Conservation (phyloP, 2,888 invertebrate species). For the Lucinisca nassula region DNA sequence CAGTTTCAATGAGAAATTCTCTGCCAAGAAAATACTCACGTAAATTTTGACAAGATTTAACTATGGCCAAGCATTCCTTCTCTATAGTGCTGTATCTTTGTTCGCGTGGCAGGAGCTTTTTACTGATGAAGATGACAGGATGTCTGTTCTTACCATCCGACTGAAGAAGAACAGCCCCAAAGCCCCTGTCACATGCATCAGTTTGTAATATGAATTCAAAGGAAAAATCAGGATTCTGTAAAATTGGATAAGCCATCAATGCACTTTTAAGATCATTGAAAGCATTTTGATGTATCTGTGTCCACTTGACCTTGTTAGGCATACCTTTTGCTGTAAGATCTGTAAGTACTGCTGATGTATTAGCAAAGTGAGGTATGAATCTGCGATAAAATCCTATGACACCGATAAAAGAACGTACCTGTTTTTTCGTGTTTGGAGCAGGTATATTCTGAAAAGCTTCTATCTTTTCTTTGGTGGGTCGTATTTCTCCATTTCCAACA, state of each 20-base stretch:
- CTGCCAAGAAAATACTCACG: slow-evolving; percentile 33
- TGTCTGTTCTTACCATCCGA: not conserved
- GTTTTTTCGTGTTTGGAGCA: slow-evolving; percentile 24
- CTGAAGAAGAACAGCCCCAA: not conserved
- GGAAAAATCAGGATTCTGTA: not conserved
- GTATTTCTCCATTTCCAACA: slow-evolving; percentile 28
- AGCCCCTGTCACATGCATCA: not conserved
- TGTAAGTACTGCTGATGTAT: slow-evolving; percentile 40
- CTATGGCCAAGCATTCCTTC: slow-evolving; percentile 16
- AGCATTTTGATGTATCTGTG: slow-evolving; percentile 19
- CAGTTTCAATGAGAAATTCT: slow-evolving; percentile 42
- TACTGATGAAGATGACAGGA: not conserved
- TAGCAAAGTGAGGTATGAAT: slow-evolving; percentile 51
- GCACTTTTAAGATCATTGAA: slow-evolving; percentile 16
- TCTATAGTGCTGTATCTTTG: slow-evolving; percentile 1
- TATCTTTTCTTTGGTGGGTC: slow-evolving; percentile 21
- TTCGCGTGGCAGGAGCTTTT: slow-evolving; percentile 9
- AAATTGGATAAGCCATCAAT: not conserved
- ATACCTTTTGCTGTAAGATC: slow-evolving; percentile 31
- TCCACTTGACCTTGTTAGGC: slow-evolving; percentile 44
- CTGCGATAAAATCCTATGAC: slow-evolving; percentile 44
- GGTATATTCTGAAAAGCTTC: slow-evolving; percentile 24
- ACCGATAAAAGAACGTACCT: slow-evolving; percentile 42
- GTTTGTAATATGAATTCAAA: slow-evolving; percentile 11
- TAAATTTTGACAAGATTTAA: not conserved